Base-by-base conservation (phyloP, 2,888 invertebrate species). In the Myopa testacea region DNA sequence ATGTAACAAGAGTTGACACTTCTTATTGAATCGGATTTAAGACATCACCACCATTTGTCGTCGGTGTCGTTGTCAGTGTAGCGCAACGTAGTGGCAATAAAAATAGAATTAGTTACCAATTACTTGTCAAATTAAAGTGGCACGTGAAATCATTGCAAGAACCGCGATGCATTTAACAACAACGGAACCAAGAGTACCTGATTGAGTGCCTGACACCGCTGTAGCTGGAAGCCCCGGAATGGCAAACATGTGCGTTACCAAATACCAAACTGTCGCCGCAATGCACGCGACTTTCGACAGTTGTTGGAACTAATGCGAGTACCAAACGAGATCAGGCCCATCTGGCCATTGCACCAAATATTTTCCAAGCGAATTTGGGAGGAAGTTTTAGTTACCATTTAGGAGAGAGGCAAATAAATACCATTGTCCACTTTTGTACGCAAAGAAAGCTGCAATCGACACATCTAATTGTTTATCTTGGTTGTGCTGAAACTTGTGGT, bases 71-170 rank as follows among this genome's bases (percentile, higher is more conserved):
- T 58, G 71, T n/a, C 55, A 50, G 65, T 14, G 4, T 62, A 68
- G 40, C 70, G 52, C 74, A 65, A 78, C 58, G 65, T 37, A 76
- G 74, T 62, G 19, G 75, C 58, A 58, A 67, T 62, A 71, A 58
- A 62, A 69, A 79, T 76, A 75, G 76, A 81, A 78, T 79, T 80
- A 81, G 80, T 80, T 80, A 80, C 78, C 78, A 80, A 80, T 82
- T 82, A 80, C 75, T 80, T 81, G 81, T 80, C 82, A 79, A 77
- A 80, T 78, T 73, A 74, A 78, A 78, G 76, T 81, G 79, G 75
- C 79, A 34, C 63, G 63, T 16, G 63, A 37, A 14, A 12, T 34
- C 3, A 12, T 26, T 4, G 62, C 65, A 65, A 34, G 6, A 34
- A 37, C 10, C 4, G 37, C 65, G 34, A 12, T 37, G 34, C 34